These are phyloP conservation scores for Leptothorax acervorum DNA, from an alignment of 2,888 invertebrate species.

Conservation along the genomic window DNA sequence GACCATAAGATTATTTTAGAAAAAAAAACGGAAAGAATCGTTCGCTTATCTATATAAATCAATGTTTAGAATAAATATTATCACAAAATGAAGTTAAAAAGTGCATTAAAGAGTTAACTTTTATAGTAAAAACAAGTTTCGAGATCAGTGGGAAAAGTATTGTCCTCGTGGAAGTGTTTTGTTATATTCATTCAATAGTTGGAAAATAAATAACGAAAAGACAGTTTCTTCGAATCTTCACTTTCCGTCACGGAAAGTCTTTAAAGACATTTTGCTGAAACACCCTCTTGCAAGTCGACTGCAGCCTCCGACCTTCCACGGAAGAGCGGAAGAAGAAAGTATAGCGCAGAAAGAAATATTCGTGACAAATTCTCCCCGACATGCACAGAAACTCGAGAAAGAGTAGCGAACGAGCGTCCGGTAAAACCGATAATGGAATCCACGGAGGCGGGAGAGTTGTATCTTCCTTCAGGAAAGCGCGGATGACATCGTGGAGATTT, in stretches of 20 bases:
- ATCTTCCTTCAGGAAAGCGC: not conserved
- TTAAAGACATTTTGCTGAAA: not conserved
- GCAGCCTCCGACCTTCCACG: not conserved
- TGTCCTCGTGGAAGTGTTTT: not conserved
- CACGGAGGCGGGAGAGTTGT: constrained; percentile 51
- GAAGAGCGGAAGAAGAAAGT: not conserved
- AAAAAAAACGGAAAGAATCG: constrained; percentile 6
- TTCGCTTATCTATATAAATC: not conserved
- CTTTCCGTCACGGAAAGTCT: not conserved
- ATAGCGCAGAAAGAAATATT: constrained; percentile 14
- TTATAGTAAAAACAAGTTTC: not conserved
- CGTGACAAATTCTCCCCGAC: constrained; percentile 45
- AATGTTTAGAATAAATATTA: not conserved
- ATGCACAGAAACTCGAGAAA: not conserved
- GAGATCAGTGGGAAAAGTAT: not conserved
- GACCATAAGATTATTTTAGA: constrained; percentile 26
- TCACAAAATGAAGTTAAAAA: not conserved
- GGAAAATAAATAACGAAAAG: not conserved
- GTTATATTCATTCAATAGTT: not conserved
- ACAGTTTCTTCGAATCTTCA: not conserved
- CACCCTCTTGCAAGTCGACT: not conserved
- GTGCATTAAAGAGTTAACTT: not conserved
- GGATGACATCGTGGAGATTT: constrained; percentile 58
- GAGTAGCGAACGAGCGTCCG: not conserved
- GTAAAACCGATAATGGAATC: constrained; percentile 38